These are phyloP conservation scores for Microcebus lehilahytsara DNA, from an alignment of 2,113 vertebrate genomes.

Conservation along the genomic window DNA sequence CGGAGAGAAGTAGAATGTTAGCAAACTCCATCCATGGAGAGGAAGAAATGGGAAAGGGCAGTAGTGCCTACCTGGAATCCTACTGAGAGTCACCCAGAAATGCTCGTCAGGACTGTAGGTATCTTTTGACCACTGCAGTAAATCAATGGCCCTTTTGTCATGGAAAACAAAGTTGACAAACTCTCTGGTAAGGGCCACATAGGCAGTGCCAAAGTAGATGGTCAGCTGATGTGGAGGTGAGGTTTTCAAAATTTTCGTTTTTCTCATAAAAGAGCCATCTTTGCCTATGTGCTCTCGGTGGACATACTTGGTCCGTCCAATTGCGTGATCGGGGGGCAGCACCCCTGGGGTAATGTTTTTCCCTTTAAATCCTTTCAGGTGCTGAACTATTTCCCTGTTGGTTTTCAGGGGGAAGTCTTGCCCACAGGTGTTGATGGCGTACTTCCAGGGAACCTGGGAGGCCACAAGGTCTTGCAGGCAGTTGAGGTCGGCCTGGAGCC, in stretches of 20 bases:
- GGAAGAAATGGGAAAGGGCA: background rate
- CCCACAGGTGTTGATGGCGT: conserved; percentile 81
- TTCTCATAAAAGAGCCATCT: conserved; percentile 45
- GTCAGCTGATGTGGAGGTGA: conserved; percentile 80
- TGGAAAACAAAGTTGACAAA: conserved; percentile 79
- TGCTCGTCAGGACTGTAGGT: conserved; percentile 85
- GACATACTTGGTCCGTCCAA: conserved; percentile 71
- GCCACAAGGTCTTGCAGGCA: conserved; percentile 79
- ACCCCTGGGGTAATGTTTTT: conserved; percentile 82
- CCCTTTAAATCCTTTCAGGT: conserved; percentile 78
- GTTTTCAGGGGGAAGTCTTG: conserved; percentile 84
- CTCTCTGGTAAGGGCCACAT: conserved; percentile 80
- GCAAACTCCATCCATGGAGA: background rate
- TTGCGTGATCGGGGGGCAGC: conserved; percentile 58
- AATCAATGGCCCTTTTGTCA: conserved; percentile 77
- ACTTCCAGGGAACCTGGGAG: conserved; percentile 70
- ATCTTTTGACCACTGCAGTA: conserved; percentile 82
- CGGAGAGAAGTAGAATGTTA: background rate
- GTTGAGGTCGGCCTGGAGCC: conserved; percentile 82
- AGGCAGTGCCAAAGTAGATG: conserved; percentile 84
- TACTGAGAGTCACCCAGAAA: conserved; percentile 84
- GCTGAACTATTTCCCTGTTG: conserved; percentile 78
- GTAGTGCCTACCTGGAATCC: conserved; percentile 78
- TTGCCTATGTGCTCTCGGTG: conserved; percentile 53
- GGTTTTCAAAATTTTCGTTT: conserved; percentile 57